These are phyloP conservation scores for Volucella bombylans DNA, from an alignment of 2,888 invertebrate species.

Conservation along the genomic window DNA sequence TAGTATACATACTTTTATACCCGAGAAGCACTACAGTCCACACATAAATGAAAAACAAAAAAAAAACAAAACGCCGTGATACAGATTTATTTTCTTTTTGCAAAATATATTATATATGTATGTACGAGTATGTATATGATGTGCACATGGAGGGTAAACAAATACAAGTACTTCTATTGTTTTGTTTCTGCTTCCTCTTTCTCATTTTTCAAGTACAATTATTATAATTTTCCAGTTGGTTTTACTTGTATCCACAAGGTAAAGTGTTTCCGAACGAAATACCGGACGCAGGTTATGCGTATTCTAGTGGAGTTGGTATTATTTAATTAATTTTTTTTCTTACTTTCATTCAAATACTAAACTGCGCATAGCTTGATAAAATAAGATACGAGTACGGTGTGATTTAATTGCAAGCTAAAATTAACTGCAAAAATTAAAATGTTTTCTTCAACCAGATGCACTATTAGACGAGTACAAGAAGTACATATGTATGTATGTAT, in stretches of 20 bases:
- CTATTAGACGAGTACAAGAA: not conserved
- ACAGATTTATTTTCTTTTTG: conserved; percentile 27
- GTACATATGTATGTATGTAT: not conserved
- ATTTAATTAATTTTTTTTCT: conserved; percentile 22
- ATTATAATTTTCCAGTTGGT: conserved; percentile 47
- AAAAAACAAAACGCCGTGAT: conserved; percentile 13
- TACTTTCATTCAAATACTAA: not conserved
- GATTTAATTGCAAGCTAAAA: conserved; percentile 31
- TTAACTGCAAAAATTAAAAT: conserved; percentile 6
- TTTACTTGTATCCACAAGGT: conserved; percentile 37
- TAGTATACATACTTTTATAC: conserved; percentile 26
- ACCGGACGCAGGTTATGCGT: conserved; percentile 1
- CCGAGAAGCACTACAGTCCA: conserved; percentile 14
- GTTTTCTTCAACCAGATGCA: not conserved
- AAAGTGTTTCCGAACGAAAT: conserved; percentile 2
- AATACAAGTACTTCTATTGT: conserved; percentile 57
- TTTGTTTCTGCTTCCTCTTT: conserved; percentile 35
- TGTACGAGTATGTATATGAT: conserved; percentile 4
- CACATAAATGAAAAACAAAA: conserved; percentile 17
- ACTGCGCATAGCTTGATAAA: not conserved
- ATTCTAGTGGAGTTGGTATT: conserved; percentile 24
- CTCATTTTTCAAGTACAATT: conserved; percentile 42
- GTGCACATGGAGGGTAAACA: conserved; percentile 52
- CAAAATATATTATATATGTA: not conserved
- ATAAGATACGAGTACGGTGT: not conserved